Evolutionary conservation across 2,113 vertebrate genomes (phyloP).

Genomic region (Callocephalon fimbriatum): DNA sequence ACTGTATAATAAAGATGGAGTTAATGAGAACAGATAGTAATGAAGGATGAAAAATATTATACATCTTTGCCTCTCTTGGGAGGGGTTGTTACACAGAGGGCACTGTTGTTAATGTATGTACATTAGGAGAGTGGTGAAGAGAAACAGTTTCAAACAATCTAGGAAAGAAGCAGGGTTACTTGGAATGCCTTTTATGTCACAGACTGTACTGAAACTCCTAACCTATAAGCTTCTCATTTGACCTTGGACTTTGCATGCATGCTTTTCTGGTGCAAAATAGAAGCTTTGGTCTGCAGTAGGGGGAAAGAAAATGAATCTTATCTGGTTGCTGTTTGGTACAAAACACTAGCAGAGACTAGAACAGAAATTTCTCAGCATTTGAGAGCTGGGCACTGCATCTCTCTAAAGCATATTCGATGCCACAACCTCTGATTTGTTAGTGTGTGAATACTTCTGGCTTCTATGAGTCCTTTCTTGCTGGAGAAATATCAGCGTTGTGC

Average conservation of each 20-base stretch:
- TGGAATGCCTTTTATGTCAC: neutral
- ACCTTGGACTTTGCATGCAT: neutral
- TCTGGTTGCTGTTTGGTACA: neutral
- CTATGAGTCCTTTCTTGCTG: neutral
- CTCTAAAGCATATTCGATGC: neutral
- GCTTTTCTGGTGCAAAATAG: neutral
- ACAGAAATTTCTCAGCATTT: neutral
- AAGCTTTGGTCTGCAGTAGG: neutral
- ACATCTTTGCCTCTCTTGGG: neutral
- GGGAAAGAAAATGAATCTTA: neutral
- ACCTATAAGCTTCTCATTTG: neutral
- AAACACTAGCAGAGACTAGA: neutral
- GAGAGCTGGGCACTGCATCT: neutral
- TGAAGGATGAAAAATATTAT: neutral
- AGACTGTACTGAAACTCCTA: neutral
- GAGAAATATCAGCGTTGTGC: neutral
- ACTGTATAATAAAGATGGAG: neutral
- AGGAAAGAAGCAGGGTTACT: neutral
- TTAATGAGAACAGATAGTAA: neutral
- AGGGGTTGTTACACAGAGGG: neutral
- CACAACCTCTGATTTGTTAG: neutral
- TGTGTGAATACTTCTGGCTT: neutral
- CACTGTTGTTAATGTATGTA: neutral
- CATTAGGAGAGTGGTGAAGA: neutral
- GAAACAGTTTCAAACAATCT: neutral